A percentile compares a stretch with the other conserved stretches of the same genome.
These are phyloP conservation scores for Otolemur crassicaudatus DNA, from an alignment of 2,797 vertebrate species.

Conservation along the genomic window DNA sequence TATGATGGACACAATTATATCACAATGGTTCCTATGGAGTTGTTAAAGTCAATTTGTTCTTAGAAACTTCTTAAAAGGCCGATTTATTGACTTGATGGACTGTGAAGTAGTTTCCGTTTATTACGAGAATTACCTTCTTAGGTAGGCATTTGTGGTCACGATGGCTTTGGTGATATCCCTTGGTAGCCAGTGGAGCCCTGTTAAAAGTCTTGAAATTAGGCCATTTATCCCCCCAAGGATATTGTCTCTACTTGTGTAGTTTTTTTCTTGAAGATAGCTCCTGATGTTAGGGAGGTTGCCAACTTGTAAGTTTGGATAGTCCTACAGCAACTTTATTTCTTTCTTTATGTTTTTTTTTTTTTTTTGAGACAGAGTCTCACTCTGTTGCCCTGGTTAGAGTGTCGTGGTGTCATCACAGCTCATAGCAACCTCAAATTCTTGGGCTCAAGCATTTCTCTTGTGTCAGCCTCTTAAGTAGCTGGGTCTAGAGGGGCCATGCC, in stretches of 20 bases:
- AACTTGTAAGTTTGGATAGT: neutral
- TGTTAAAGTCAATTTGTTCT: slow-evolving; percentile 74
- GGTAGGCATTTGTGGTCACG: neutral
- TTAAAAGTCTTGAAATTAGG: neutral
- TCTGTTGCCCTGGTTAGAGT: too few relatives aligned
- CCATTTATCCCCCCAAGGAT: neutral
- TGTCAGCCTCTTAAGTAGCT: too few relatives aligned
- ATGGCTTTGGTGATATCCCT: neutral
- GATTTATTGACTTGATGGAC: slow-evolving; percentile 66
- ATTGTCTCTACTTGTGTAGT: neutral
- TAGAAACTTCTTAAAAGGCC: slow-evolving; percentile 63
- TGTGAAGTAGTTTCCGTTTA: slow-evolving; percentile 67
- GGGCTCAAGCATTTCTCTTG: too few relatives aligned
- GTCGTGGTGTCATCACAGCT: too few relatives aligned
- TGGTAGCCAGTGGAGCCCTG: neutral
- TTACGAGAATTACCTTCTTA: slow-evolving; percentile 71
- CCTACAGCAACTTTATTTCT: neutral
- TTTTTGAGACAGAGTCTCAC: too few relatives aligned
- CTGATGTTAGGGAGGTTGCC: neutral
- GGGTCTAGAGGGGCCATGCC: too few relatives aligned
- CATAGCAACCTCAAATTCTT: too few relatives aligned
- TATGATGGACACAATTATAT: slow-evolving; percentile 58
- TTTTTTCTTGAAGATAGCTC: neutral
- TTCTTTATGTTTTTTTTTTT: too few relatives aligned
- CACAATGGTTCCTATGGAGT: slow-evolving; percentile 42